Evolutionary conservation across 1,140 invertebrate species (phyloP).

Genomic region (Hylaeus anthracinus): DNA sequence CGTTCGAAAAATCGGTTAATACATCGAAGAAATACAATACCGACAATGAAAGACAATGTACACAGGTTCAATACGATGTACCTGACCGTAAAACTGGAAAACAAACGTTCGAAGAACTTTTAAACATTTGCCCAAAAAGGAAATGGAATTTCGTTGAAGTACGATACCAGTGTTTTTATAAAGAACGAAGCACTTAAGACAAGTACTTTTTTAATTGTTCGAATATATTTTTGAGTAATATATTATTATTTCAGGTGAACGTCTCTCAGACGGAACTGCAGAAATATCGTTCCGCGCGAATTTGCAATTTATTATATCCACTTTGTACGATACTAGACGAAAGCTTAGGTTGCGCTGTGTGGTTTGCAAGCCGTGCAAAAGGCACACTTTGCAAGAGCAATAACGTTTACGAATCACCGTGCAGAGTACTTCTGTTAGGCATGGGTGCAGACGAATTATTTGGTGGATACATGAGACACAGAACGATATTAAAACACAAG

Average conservation of each 20-base stretch:
- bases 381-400: conserved; percentile 78
- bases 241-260: conserved; percentile 85
- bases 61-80: conserved; percentile 82
- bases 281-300: conserved; percentile 75
- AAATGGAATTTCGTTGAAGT: conserved; percentile 88
- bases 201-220: conserved; percentile 51
- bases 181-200: neutral
- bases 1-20: conserved; percentile 87
- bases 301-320: conserved; percentile 91
- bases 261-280: conserved; percentile 87
- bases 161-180: conserved; percentile 53
- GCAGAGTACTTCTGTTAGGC: conserved; percentile 92
- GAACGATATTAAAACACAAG: conserved; percentile 85
- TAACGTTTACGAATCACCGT: conserved; percentile 83
- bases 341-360: conserved; percentile 95
- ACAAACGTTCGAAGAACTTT: conserved; percentile 88
- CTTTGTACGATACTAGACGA: conserved; percentile 96
- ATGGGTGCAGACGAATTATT: conserved; percentile 98
- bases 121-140: conserved; percentile 85
- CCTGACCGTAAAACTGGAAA: conserved; percentile 91
- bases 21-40: conserved; percentile 21
- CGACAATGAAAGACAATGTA: conserved; percentile 30
- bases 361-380: conserved; percentile 94
- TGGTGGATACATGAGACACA: conserved; percentile 95
- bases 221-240: conserved; percentile 21